Evolutionary conservation across 2,888 invertebrate species (phyloP), one percentile per base, ranked within the genome.

Genomic region (Chaetogeoica ovagalla): DNA sequence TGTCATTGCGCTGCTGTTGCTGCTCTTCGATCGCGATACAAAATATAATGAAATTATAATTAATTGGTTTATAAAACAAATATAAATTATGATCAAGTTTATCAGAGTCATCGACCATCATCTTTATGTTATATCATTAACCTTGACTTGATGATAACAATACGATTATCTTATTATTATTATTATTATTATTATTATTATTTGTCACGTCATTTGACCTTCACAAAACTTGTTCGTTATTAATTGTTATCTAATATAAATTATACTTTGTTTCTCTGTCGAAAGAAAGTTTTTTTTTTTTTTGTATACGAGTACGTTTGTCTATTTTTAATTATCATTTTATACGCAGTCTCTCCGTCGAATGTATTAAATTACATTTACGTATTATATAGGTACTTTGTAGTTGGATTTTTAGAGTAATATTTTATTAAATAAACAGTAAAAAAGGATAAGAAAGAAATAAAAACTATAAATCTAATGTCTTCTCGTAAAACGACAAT

Each of bases 121-220:
- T 30, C 30, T 37, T 21, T 7, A 57, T 15, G 39, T 6, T 39
- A 13, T 39, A 17, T 17, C 6, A 75, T 57, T 23, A 57, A 6
- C 74, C 74, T 75, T 66, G 39, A 74, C 37, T 75, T 65, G 39
- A n/a, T 23, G 30, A 3, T 57, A 57, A 74, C 57, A 74, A 66
- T 66, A n/a, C 37, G 60, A 57, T 43, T 43, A 43, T 43, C 8
- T 43, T 43, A 43, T 43, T 43, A 9, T 43, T 43, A 9, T 43
- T 9, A 43, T 43, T 43, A 30, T 30, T n/a, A n/a, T n/a, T n/a
- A n/a, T 52, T 74, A 63, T 39, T 55, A 63, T n/a, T 65, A 13
- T 75, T 66, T 75, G 23, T 66, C 21, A 57, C 23, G 55, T 75
- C 57, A 2, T 65, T 23, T 17, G 66, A 57, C 74, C 74, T 65